These are phyloP conservation scores for Spilosoma lubricipeda DNA, from an alignment of 2,888 invertebrate species.

Conservation along the genomic window DNA sequence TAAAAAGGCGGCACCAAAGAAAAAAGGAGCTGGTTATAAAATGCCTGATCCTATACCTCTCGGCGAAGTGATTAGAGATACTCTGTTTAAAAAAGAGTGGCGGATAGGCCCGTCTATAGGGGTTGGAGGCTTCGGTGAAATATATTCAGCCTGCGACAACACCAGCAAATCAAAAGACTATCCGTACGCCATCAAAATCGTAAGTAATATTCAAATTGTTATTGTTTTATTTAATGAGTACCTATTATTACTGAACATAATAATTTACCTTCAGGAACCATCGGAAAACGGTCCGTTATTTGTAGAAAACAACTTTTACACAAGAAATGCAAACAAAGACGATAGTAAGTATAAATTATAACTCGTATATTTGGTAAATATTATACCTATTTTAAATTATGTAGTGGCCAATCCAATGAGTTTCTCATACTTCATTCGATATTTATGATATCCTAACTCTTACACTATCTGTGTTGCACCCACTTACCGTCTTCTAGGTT, in stretches of 20 bases:
- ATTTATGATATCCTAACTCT: background rate
- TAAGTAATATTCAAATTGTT: conserved; percentile 75
- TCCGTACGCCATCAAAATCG: conserved; percentile 92
- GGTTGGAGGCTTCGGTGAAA: conserved; percentile 97
- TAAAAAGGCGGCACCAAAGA: conserved; percentile 75
- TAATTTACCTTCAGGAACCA: conserved; percentile 89
- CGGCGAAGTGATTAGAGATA: conserved; percentile 92
- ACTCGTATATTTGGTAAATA: too few species aligned
- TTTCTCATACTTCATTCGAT: background rate
- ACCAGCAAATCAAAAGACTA: conserved; percentile 85
- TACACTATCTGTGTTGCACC: background rate
- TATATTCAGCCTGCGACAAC: conserved; percentile 92
- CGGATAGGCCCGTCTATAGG: conserved; percentile 95
- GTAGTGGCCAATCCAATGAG: background rate
- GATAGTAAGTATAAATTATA: conserved; percentile 87
- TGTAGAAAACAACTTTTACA: conserved; percentile 97
- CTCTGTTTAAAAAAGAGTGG: conserved; percentile 92
- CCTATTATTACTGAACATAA: background rate
- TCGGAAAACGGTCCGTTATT: conserved; percentile 97
- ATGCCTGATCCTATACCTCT: conserved; percentile 90
- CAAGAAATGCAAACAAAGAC: conserved; percentile 90
- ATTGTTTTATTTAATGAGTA: background rate
- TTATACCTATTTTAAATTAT: too few species aligned
- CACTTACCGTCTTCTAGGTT: too few species aligned
- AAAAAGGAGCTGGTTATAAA: conserved; percentile 80